Evolutionary conservation across 2,888 invertebrate species (phyloP).

Genomic region (Anthophora plumipes): DNA sequence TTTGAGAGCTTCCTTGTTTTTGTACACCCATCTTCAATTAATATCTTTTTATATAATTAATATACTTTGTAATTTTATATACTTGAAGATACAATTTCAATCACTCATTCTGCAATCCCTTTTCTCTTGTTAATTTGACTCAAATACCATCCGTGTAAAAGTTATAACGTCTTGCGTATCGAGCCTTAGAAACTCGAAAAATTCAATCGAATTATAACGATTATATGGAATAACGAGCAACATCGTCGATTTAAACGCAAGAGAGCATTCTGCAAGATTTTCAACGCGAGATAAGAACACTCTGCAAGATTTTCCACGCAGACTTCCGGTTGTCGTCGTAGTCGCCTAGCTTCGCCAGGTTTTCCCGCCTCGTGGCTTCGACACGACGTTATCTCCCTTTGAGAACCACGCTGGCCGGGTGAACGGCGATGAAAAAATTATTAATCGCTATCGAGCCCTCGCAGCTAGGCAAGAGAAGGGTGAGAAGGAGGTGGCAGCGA

Average conservation of each 20-base stretch:
- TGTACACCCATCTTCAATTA: too few species aligned
- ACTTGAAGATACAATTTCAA: too few species aligned
- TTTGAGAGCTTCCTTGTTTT: too few species aligned
- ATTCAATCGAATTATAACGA: too few species aligned
- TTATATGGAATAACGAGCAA: background rate
- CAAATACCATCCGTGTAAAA: too few species aligned
- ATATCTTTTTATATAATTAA: too few species aligned
- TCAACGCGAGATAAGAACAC: background rate
- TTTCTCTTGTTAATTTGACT: too few species aligned
- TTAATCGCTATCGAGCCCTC: slow-evolving; percentile 63
- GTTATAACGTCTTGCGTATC: too few species aligned
- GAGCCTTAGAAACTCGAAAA: too few species aligned
- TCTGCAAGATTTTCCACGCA: background rate
- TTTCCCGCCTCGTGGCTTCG: slow-evolving; percentile 4
- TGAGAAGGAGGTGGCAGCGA: background rate
- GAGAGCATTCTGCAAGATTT: slow-evolving; percentile 33
- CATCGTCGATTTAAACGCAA: slow-evolving; percentile 3
- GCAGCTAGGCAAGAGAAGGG: slow-evolving; percentile 1
- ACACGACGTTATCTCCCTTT: slow-evolving; percentile 46
- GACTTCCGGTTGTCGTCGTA: background rate
- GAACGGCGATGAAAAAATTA: slow-evolving; percentile 70
- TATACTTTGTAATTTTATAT: too few species aligned
- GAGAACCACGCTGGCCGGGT: slow-evolving; percentile 50
- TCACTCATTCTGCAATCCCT: too few species aligned
- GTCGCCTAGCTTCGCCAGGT: slow-evolving; percentile 18